Conservation (phyloP, 2,113 vertebrate genomes). For the Triplophysa rosa region DNA sequence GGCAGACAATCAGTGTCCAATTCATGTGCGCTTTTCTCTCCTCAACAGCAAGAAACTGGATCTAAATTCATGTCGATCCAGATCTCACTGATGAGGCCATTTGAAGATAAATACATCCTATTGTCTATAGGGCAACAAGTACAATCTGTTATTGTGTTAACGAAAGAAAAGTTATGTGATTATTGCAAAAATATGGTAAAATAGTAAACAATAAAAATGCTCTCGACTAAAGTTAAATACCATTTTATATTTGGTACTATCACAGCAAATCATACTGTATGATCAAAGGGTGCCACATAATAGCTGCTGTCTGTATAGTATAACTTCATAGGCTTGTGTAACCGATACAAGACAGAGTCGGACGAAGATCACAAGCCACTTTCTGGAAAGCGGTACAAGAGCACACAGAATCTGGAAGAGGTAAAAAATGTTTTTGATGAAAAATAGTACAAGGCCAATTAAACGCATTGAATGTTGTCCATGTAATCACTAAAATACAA, state of each 20-base stretch:
- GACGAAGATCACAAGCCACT: conserved; percentile 34
- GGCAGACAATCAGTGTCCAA: background rate
- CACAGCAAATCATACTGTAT: conserved; percentile 48
- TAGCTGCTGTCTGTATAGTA: conserved; percentile 30
- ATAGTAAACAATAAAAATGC: conserved; percentile 48
- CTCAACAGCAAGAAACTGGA: background rate
- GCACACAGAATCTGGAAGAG: conserved; percentile 16
- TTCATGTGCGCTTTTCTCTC: background rate
- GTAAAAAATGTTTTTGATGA: conserved; percentile 9
- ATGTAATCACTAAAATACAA: background rate
- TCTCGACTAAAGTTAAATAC: conserved; percentile 42
- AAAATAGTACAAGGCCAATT: conserved; percentile 12
- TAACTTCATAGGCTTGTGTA: conserved; percentile 24
- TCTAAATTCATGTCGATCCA: background rate
- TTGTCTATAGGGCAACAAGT: conserved; percentile 48
- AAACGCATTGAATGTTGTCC: background rate
- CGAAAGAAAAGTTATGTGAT: conserved; percentile 23
- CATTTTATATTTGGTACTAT: conserved; percentile 50
- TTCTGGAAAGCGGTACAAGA: conserved; percentile 23
- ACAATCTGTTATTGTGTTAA: conserved; percentile 43
- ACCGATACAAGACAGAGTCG: background rate
- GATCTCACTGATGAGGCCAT: conserved; percentile 5
- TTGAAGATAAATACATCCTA: conserved; percentile 36
- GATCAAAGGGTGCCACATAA: conserved; percentile 29
- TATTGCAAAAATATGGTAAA: conserved; percentile 44